Evolutionary conservation across 2,797 vertebrate genomes (phyloP).

Genomic region (Diglossa cyanea): DNA sequence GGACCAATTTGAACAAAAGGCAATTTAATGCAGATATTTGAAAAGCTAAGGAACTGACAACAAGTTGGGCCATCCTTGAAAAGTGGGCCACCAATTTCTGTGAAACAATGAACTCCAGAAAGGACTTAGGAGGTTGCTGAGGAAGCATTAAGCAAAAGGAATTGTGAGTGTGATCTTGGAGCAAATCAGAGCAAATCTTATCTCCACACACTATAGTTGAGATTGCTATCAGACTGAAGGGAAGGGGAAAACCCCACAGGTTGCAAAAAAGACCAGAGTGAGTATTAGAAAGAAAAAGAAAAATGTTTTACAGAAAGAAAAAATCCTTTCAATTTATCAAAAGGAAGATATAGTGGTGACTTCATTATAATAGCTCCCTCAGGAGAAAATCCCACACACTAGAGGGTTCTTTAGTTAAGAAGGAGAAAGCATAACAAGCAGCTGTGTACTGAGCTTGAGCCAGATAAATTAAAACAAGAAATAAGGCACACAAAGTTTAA

Average conservation of each 20-base stretch:
- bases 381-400: conserved; percentile 49
- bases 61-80: background rate
- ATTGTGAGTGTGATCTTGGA: background rate
- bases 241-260: background rate
- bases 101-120: background rate
- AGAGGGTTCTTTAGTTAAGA: conserved; percentile 20
- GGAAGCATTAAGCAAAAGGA: background rate
- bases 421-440: conserved; percentile 26
- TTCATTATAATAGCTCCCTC: conserved; percentile 31
- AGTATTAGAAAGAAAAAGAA: background rate
- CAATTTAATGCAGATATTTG: background rate
- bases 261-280: background rate
- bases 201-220: background rate
- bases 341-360: conserved; percentile 1
- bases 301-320: conserved; percentile 1
- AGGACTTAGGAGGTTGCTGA: background rate
- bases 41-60: background rate
- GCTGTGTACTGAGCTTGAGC: background rate
- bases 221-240: background rate
- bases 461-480: conserved; percentile 45
- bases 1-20: background rate
- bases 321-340: conserved; percentile 22
- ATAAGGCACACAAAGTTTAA: conserved; percentile 35
- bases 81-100: background rate
- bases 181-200: background rate